phyloP scores from a whole-genome alignment of 2,113 vertebrate genomes.

The Strix aluco region DNA sequence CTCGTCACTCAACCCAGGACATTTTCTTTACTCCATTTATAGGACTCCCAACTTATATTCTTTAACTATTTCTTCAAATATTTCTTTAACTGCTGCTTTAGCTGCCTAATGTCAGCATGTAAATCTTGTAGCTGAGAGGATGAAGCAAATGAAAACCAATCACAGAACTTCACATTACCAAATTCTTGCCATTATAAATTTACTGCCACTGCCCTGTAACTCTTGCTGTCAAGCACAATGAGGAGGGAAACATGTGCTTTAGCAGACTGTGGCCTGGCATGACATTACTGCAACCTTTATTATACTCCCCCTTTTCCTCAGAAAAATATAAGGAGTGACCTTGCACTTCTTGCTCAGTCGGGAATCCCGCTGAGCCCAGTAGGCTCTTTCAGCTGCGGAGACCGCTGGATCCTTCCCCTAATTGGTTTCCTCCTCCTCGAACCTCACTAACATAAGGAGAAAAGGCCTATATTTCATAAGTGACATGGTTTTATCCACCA shows the following conservation, averaged over 20 bases:
- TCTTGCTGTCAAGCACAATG: constrained; percentile 2
- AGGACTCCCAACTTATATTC: neutral
- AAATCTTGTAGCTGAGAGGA: constrained; percentile 25
- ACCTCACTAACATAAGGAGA: neutral
- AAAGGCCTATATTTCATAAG: constrained; percentile 39
- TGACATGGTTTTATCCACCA: constrained; percentile 33
- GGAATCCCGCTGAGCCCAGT: neutral
- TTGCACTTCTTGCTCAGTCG: neutral
- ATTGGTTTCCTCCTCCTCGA: constrained; percentile 8
- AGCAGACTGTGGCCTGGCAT: neutral
- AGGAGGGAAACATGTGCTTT: neutral
- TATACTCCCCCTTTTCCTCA: neutral
- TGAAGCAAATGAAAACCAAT: constrained; percentile 44
- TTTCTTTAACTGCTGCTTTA: constrained; percentile 6
- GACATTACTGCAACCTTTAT: neutral
- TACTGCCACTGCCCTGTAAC: neutral
- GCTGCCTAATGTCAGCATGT: neutral
- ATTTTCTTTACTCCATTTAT: neutral
- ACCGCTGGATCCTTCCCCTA: neutral
- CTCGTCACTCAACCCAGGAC: neutral
- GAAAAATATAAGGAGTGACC: neutral
- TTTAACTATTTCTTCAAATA: neutral
- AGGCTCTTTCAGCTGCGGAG: neutral
- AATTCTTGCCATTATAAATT: constrained; percentile 11
- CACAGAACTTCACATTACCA: neutral